Base-by-base conservation (phyloP, 2,797 vertebrate genomes). In the Hydrophis major region DNA sequence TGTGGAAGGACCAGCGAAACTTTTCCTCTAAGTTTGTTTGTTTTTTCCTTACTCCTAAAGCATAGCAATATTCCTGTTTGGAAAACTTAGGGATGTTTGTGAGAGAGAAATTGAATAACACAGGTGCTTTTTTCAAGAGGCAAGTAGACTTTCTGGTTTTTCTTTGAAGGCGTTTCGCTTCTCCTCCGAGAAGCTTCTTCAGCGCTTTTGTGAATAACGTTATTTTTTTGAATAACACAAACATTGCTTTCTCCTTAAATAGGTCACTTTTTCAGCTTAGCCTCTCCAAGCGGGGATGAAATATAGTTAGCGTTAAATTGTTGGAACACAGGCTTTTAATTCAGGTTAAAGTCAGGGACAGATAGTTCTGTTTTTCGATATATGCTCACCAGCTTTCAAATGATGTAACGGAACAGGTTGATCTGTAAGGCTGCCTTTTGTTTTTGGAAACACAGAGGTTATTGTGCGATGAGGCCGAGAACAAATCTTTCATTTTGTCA, bases 21-120 rank as follows among this genome's bases (percentile, higher is more conserved):
- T 22, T 42, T 18, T 78, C 18, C 61, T 28, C 8, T 28, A 47
- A 47, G 27, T 25, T 13, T 32, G 13, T 32, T 18, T 6, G 4
- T n/a, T n/a, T n/a, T 28, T n/a, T 20, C 61, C 6, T 61, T 61
- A 57, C 55, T 63, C 61, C 88, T 94, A 60, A 69, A 86, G 95
- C 57, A 0, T 0, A 61, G 1, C 37, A 89, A 13, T 0, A 11
- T 0, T 42, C 89, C 47, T 6, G 7, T n/a, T 89, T 78, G 56
- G 20, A 61, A 20, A 66, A 86, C 18, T 59, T 4, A 37, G 87
- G 63, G 16, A 0, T 27, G 28, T 78, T 32, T 16, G 25, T 1
- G 14, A 16, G n/a, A 0, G 59, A 88, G 37, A 61, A 37, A 0
- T 4, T 0, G 14, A 87, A 50, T 4, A 86, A 1, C 4, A 0